A percentile compares a stretch with the other conserved stretches of the same genome.
Conservation (phyloP, 2,113 vertebrate genomes). For the Mungos mungo region DNA sequence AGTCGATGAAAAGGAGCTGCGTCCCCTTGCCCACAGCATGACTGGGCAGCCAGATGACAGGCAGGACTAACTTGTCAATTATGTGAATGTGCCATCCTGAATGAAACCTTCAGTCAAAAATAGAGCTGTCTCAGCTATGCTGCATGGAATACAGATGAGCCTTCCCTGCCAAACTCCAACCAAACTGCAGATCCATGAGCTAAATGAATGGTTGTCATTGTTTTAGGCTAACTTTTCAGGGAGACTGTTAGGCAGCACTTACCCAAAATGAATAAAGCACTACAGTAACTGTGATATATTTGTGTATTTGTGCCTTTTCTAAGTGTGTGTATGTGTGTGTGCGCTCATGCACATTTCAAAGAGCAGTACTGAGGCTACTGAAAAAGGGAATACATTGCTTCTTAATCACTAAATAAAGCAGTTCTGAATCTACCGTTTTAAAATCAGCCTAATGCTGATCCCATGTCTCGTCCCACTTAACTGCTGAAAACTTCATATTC, state of each 20-base stretch:
- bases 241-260: neutral
- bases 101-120: neutral
- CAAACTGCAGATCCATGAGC: neutral
- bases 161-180: neutral
- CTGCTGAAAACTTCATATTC: neutral
- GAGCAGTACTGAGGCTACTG: neutral
- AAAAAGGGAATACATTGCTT: neutral
- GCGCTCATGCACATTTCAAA: neutral
- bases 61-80: neutral
- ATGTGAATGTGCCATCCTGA: neutral
- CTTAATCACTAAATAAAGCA: neutral
- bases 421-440: neutral
- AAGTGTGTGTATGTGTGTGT: neutral
- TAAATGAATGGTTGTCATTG: neutral
- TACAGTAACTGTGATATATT: neutral
- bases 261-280: neutral
- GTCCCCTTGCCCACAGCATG: neutral
- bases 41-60: neutral
- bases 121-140: neutral
- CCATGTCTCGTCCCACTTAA: neutral
- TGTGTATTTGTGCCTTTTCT: neutral
- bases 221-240: neutral
- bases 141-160: neutral
- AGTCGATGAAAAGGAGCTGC: neutral
- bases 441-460: neutral